Evolutionary conservation across 2,797 vertebrate species (phyloP).

Genomic region (Coluber constrictor): DNA sequence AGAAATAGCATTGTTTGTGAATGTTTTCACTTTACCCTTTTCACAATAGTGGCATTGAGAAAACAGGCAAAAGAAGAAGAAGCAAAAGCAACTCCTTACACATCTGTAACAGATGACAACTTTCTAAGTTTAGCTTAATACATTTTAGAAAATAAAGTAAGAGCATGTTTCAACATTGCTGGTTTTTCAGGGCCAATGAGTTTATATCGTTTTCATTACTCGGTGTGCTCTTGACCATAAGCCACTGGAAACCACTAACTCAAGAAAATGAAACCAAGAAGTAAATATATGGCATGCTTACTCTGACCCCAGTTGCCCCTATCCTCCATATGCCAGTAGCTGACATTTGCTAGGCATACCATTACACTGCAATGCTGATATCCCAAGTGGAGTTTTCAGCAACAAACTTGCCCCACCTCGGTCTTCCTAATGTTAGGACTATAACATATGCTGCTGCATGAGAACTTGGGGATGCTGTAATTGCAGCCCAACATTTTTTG

Average conservation of each 20-base stretch:
- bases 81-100: constrained; percentile 49
- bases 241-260: constrained; percentile 60
- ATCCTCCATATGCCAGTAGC: not conserved
- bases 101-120: constrained; percentile 65
- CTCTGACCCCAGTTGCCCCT: not conserved
- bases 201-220: constrained; percentile 63
- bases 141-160: constrained; percentile 54
- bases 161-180: constrained; percentile 49
- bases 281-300: constrained; percentile 42
- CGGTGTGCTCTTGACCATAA: constrained; percentile 64
- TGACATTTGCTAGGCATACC: not conserved
- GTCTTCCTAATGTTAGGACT: not conserved
- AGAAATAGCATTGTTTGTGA: constrained; percentile 54
- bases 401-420: not conserved
- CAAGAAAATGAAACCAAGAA: constrained; percentile 72
- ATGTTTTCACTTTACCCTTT: constrained; percentile 70
- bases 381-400: not conserved
- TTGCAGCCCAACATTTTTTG: not conserved
- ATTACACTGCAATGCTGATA: not conserved
- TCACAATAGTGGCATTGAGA: constrained; percentile 66
- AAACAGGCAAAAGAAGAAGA: not conserved
- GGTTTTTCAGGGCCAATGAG: constrained; percentile 56
- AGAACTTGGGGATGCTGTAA: not conserved
- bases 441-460: not conserved
- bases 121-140: constrained; percentile 57